These are phyloP conservation scores for Holacanthus passer DNA, from an alignment of 2,113 vertebrate genomes.

Conservation along the genomic window DNA sequence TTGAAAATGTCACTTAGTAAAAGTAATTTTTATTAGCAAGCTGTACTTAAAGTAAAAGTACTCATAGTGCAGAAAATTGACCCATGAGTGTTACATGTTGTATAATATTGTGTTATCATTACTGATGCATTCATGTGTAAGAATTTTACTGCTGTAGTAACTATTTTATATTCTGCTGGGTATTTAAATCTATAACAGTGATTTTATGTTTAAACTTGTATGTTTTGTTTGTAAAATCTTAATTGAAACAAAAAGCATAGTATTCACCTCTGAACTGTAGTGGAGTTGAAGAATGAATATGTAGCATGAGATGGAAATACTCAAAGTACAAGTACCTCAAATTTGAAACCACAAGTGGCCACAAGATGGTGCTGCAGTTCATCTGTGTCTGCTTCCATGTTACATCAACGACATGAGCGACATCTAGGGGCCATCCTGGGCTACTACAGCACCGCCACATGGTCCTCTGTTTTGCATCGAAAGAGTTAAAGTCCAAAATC, in stretches of 20 bases:
- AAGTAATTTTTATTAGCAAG: neutral
- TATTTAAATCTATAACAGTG: too few species aligned
- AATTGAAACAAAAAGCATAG: neutral
- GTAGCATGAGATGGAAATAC: too few species aligned
- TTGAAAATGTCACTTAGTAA: neutral
- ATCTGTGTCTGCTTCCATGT: neutral
- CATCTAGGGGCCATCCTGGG: neutral
- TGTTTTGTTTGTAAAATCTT: neutral
- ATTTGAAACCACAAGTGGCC: neutral
- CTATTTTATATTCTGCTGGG: too few species aligned
- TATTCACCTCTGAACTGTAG: too few species aligned
- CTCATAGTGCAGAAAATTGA: neutral
- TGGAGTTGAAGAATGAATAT: too few species aligned
- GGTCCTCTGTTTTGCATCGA: neutral
- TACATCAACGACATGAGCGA: neutral
- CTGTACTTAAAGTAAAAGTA: neutral
- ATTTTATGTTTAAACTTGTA: too few species aligned
- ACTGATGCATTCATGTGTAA: too few species aligned
- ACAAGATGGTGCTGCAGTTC: neutral
- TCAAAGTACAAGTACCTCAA: too few species aligned
- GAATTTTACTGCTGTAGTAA: too few species aligned
- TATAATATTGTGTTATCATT: too few species aligned
- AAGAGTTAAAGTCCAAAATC: constrained; percentile 72
- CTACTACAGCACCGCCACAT: neutral
- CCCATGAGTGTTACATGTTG: too few species aligned